Evolutionary conservation across 2,888 invertebrate genomes (phyloP).

Genomic region (Cataglyphis rosenhaueri): DNA sequence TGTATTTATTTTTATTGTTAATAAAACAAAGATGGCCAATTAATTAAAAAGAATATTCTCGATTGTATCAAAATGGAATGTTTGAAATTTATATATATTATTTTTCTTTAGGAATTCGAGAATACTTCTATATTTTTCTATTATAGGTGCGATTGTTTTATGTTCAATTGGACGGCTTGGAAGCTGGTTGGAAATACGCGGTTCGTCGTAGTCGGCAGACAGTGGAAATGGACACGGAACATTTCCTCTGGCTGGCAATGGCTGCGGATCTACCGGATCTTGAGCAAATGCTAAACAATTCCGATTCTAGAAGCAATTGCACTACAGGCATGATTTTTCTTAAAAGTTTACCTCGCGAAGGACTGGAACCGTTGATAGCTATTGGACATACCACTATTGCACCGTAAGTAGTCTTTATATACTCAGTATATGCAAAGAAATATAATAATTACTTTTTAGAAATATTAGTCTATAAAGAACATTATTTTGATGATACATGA

Average conservation of each 20-base stretch:
- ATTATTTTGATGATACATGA: background rate
- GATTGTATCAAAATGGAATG: background rate
- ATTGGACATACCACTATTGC: constrained; percentile 94
- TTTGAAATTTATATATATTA: background rate
- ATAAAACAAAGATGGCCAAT: background rate
- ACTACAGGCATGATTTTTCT: constrained; percentile 81
- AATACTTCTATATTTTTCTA: background rate
- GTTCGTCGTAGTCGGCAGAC: constrained; percentile 89
- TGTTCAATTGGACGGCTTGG: constrained; percentile 92
- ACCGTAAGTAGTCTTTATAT: constrained; percentile 85
- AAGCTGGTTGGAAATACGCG: constrained; percentile 91
- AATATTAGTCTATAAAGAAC: background rate
- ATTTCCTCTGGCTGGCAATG: constrained; percentile 91
- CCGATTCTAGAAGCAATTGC: constrained; percentile 76
- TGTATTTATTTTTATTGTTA: background rate
- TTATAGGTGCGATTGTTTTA: constrained; percentile 90
- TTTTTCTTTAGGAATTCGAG: background rate
- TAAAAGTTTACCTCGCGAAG: constrained; percentile 76
- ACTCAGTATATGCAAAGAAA: background rate
- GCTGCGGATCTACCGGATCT: constrained; percentile 92
- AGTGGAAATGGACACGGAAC: constrained; percentile 88
- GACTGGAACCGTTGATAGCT: constrained; percentile 86
- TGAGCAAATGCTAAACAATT: constrained; percentile 83
- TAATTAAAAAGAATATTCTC: background rate
- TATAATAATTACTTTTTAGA: background rate